Evolutionary conservation across 2,888 invertebrate species (phyloP).

Genomic region (Ophion ellenae): DNA sequence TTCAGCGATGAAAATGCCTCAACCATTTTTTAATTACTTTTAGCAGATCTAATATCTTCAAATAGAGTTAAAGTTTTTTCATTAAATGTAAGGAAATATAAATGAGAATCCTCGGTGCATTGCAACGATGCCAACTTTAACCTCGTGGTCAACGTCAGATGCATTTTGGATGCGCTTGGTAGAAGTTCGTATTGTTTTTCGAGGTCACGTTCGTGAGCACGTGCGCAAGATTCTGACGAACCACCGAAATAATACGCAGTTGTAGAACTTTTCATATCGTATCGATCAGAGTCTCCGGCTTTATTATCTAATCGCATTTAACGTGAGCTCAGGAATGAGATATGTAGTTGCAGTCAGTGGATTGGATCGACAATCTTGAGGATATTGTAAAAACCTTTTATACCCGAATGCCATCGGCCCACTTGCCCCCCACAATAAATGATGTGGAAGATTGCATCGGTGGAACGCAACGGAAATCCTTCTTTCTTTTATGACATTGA

Average conservation of each 20-base stretch:
- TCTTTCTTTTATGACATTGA: no score
- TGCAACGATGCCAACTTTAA: no score
- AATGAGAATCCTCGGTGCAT: no score
- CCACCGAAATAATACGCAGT: not conserved
- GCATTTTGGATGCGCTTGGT: not conserved
- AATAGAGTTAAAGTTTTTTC: no score
- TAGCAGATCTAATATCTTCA: no score
- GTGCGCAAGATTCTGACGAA: not conserved
- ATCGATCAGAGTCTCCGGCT: constrained; percentile 25
- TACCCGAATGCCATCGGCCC: no score
- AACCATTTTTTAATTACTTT: no score
- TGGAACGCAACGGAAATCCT: no score
- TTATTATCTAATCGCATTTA: constrained; percentile 28
- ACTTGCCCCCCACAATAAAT: no score
- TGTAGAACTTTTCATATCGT: constrained; percentile 4
- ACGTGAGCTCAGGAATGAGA: not conserved
- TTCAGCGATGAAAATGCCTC: no score
- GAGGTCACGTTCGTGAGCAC: not conserved
- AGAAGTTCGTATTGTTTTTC: not conserved
- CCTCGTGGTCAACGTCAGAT: not conserved
- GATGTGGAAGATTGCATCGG: no score
- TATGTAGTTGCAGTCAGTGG: not conserved
- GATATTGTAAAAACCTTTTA: not conserved
- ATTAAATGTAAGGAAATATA: no score
- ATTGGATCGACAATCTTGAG: constrained; percentile 4